Base-by-base conservation (phyloP, 2,113 vertebrate species). In the Cottus gobio region DNA sequence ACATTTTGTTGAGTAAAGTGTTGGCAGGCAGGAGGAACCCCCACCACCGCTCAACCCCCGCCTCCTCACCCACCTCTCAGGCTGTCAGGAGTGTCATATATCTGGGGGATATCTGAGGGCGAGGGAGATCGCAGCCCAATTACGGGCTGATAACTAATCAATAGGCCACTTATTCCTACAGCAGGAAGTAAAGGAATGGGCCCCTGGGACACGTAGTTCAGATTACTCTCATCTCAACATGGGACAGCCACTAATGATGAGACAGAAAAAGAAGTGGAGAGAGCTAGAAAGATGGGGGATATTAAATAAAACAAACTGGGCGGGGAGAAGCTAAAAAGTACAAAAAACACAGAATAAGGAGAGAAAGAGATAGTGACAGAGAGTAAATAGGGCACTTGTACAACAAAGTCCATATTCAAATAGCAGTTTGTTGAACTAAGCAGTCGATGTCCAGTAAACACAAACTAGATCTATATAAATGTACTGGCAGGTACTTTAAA, bases 131-230 rank as follows among this genome's bases (percentile, higher is more conserved):
- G 96, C 96, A 96, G 97, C 96, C 97, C 97, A 98, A 99, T 98
- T 99, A 99, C 96, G 91, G 95, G 71, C 96, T 98, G 98, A 99
- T 99, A 99, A 97, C 97, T 99, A 99, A 99, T 99, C 98, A 98
- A 99, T 99, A 98, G 95, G 94, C 96, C 96, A 97, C 96, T 97
- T 98, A 99, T 98, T 98, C 95, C 96, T 97, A 95, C 96, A 98
- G 97, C 96, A 98, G 97, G 96, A 98, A 97, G 97, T 98, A 97
- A 98, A 97, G 96, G 95, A 99, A 96, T 96, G 97, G 96, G 94
- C 98, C 96, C 97, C 87, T 95, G 98, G 96, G 98, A 98, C 93
- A 91, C 92, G 91, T 96, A 96, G 97, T 97, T 99, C 97, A 98
- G 97, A 99, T 99, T 98, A 98, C 97, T 98, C 95, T 91, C 90